Conservation (phyloP, 2,888 invertebrate species). For the Drosophila acutilabella region DNA sequence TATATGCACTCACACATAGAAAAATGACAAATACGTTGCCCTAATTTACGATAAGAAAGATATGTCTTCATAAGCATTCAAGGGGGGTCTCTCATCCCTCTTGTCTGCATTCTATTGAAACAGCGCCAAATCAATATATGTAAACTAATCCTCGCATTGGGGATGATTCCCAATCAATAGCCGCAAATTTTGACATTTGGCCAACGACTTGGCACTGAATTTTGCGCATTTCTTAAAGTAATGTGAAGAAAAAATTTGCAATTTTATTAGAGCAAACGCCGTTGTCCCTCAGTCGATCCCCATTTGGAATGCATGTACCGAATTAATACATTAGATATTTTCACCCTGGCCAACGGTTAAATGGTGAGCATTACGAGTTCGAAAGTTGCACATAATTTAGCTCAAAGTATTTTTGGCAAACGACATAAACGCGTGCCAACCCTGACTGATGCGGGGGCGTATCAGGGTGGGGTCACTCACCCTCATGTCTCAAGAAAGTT, state of each 20-base stretch:
- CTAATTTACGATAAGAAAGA: conserved; percentile 46
- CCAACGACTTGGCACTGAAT: conserved; percentile 60
- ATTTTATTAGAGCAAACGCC: conserved; percentile 65
- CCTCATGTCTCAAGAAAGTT: conserved; percentile 55
- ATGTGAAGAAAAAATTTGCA: conserved; percentile 65
- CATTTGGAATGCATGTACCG: conserved; percentile 36
- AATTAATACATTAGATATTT: conserved; percentile 77
- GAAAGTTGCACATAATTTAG: conserved; percentile 74
- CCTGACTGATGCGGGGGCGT: conserved; percentile 18
- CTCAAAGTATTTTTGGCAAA: conserved; percentile 54
- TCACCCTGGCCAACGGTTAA: conserved; percentile 36
- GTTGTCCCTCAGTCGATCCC: conserved; percentile 5
- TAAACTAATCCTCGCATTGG: conserved; percentile 23
- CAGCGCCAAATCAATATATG: conserved; percentile 51
- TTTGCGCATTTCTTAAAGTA: conserved; percentile 48
- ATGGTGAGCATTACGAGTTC: conserved; percentile 66
- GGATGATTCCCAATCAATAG: conserved; percentile 66
- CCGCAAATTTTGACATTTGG: conserved; percentile 79
- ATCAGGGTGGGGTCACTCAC: conserved; percentile 12
- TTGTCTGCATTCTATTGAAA: neutral
- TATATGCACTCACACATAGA: conserved; percentile 58
- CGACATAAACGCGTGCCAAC: conserved; percentile 64
- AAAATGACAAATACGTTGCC: conserved; percentile 43
- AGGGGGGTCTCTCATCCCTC: conserved; percentile 31
- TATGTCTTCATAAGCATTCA: conserved; percentile 62